A percentile compares a stretch with the other conserved stretches of the same genome.
Conservation (phyloP, 2,113 vertebrate species). For the Ia io region DNA sequence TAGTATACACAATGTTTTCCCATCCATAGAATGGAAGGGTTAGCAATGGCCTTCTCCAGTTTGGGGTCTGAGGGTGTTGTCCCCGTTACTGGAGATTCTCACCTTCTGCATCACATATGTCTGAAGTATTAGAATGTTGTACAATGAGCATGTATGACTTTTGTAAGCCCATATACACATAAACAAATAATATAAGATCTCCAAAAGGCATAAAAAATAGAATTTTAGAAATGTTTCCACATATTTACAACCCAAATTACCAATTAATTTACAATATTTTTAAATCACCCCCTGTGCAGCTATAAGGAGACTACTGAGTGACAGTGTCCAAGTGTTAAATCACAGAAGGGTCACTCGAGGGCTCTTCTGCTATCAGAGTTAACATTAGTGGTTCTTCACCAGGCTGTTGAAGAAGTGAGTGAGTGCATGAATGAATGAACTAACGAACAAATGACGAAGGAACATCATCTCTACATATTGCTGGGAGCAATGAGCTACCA, state of each 20-base stretch:
- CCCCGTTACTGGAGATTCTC: not conserved
- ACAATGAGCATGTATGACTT: not conserved
- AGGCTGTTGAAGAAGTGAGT: not conserved
- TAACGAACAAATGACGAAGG: not conserved
- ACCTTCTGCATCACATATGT: not conserved
- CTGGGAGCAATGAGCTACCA: not conserved
- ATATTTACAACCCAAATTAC: not conserved
- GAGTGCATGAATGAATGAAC: not conserved
- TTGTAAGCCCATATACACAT: not conserved
- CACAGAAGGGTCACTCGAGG: not conserved
- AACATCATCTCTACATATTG: not conserved
- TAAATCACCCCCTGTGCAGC: not conserved
- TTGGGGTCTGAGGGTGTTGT: not conserved
- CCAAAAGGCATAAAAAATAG: not conserved
- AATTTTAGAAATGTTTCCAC: constrained; percentile 10
- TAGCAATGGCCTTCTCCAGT: not conserved
- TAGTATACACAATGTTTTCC: not conserved
- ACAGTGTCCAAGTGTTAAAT: not conserved
- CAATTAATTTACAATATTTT: constrained; percentile 6
- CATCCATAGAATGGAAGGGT: not conserved
- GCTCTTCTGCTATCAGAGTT: not conserved
- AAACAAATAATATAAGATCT: not conserved
- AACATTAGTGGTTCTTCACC: not conserved
- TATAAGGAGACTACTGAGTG: not conserved
- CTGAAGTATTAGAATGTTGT: not conserved